Conservation (phyloP, 2,113 vertebrate genomes). For the Gallinago paraguaiae region DNA sequence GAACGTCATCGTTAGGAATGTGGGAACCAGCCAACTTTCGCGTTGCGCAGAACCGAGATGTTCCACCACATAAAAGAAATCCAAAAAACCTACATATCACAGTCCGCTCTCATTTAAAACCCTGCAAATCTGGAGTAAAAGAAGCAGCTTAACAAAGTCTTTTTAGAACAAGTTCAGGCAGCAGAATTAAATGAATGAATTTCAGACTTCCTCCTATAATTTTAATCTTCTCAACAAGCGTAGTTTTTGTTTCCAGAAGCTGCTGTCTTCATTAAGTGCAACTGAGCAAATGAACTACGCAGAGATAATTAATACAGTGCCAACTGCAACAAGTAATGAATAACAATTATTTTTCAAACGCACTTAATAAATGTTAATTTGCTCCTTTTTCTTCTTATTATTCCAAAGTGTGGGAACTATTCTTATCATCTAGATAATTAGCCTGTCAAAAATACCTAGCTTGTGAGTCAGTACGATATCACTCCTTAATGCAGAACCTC, state of each 20-base stretch:
- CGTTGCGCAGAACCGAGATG: slow-evolving; percentile 40
- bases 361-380: slow-evolving; percentile 53
- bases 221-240: slow-evolving; percentile 37
- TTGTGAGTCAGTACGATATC: slow-evolving; percentile 10
- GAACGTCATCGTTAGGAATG: slow-evolving; percentile 59
- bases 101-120: background rate
- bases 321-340: slow-evolving; percentile 23
- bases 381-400: background rate
- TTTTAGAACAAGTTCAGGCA: slow-evolving; percentile 54
- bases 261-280: slow-evolving; percentile 5
- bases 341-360: slow-evolving; percentile 52
- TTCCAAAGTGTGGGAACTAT: background rate
- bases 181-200: slow-evolving; percentile 37
- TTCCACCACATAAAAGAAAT: slow-evolving; percentile 24
- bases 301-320: slow-evolving; percentile 60
- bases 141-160: slow-evolving; percentile 28
- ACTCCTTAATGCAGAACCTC: background rate
- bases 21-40: slow-evolving; percentile 46
- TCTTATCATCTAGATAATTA: slow-evolving; percentile 36
- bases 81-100: background rate
- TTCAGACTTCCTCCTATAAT: slow-evolving; percentile 19
- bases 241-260: slow-evolving; percentile 37
- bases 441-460: background rate
- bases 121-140: background rate
- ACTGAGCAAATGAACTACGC: slow-evolving; percentile 50